Conservation (phyloP, 2,113 vertebrate species). For the Brevimyrus niger region DNA sequence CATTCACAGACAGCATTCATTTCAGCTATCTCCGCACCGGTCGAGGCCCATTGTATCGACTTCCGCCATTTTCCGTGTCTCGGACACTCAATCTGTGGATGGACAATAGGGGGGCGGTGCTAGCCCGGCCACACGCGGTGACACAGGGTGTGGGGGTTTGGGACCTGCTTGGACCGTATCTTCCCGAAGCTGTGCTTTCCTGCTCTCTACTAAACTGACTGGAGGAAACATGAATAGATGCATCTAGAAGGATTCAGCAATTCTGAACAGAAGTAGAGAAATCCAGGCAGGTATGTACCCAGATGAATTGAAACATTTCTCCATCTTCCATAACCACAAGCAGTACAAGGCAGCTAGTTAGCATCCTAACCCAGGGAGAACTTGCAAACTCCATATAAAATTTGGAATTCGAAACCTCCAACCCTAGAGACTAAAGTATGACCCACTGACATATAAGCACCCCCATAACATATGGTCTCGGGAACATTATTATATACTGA, state of each 20-base stretch:
- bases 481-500: not conserved
- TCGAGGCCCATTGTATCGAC: constrained; percentile 31
- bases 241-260: constrained; percentile 33
- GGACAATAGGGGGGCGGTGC: not conserved
- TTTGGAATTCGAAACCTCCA: not conserved
- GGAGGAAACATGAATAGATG: constrained; percentile 38
- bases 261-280: not conserved
- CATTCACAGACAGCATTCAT: constrained; percentile 33
- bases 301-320: not conserved
- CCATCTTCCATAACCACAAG: not conserved
- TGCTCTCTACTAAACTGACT: constrained; percentile 14
- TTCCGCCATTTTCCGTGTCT: not conserved
- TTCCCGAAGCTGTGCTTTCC: not conserved
- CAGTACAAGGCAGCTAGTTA: not conserved
- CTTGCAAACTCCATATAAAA: not conserved
- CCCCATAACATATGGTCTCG: not conserved
- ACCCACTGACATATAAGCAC: not conserved
- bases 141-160: not conserved
- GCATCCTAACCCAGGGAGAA: not conserved
- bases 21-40: constrained; percentile 30
- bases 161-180: not conserved
- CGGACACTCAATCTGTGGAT: constrained; percentile 2
- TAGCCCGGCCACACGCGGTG: not conserved
- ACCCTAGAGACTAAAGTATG: not conserved
- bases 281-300: not conserved